These are phyloP conservation scores for Thripadectes ignobilis DNA, from an alignment of 2,797 vertebrate genomes.

Conservation along the genomic window DNA sequence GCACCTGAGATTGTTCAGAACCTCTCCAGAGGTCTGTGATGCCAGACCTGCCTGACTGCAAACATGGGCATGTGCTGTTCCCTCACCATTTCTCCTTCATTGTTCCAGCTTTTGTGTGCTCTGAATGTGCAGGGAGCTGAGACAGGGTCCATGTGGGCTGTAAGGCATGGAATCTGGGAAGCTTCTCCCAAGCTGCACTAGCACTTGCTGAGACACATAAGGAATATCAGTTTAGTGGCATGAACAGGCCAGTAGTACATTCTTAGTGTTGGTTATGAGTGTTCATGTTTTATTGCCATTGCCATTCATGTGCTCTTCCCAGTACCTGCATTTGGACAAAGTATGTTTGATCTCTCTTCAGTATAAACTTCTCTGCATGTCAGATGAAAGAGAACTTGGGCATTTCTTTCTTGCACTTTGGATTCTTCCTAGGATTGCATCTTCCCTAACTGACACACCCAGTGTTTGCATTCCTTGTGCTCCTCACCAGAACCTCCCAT, in stretches of 20 bases:
- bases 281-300: background rate
- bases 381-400: slow-evolving; percentile 34
- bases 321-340: background rate
- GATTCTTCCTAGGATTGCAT: slow-evolving; percentile 33
- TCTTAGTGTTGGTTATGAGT: background rate
- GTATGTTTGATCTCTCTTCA: background rate
- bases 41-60: background rate
- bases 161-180: background rate
- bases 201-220: background rate
- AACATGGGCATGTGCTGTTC: background rate
- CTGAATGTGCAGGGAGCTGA: background rate
- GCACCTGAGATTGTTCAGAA: background rate
- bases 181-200: background rate
- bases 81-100: background rate
- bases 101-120: background rate
- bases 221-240: background rate
- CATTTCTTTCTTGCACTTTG: slow-evolving; percentile 13
- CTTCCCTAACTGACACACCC: slow-evolving; percentile 33
- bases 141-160: background rate
- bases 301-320: background rate
- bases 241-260: background rate
- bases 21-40: background rate
- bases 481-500: slow-evolving; percentile 13
- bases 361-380: background rate
- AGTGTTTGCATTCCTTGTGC: background rate